Base-by-base conservation (phyloP, 2,113 vertebrate genomes). In the Vicugna pacos region DNA sequence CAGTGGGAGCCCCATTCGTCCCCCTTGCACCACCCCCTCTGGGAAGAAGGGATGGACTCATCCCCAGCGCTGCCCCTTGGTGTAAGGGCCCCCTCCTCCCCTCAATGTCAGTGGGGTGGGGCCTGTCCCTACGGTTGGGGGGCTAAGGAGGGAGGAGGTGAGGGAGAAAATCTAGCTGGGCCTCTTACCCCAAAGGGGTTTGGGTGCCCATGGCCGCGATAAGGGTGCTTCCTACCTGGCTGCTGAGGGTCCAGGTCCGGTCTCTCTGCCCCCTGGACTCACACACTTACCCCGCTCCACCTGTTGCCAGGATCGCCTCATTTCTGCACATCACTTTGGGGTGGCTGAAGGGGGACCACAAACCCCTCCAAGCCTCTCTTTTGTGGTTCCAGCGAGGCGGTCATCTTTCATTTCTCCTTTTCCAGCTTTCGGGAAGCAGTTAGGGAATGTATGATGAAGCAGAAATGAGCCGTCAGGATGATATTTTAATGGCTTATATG, bases 401-500 rank as follows among this genome's bases (percentile, higher is more conserved):
- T 98, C 99, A 99, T 98, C 98, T 98, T 98, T 98, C 98, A 98
- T 98, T 98, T 98, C 98, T 98, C 98, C 98, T 98, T 98, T 99
- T 98, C 98, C 98, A 98, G 98, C 97, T 96, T 98, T 96, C 98
- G 98, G 98, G 97, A 99, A 99, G 99, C 99, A 99, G 99, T 99
- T 99, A 98, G 98, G 98, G 98, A 99, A 99, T 98, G 99, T 98
- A 98, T 98, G 99, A 98, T 98, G 99, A 98, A 98, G 98, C 98
- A 99, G 99, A 99, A 99, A 99, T 98, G 99, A 99, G 98, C 99
- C 99, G 99, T 99, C 99, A 99, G 99, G 99, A 99, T 98, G 99
- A 99, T 99, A 99, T 99, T 99, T 99, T 99, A 99, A 99, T 99
- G 99, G 99, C 99, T 99, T 99, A 99, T 99, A 99, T 99, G 99